Evolutionary conservation across 2,888 invertebrate genomes (phyloP), one percentile per base, ranked within the genome.

Genomic region (Drosophila niveifrons): DNA sequence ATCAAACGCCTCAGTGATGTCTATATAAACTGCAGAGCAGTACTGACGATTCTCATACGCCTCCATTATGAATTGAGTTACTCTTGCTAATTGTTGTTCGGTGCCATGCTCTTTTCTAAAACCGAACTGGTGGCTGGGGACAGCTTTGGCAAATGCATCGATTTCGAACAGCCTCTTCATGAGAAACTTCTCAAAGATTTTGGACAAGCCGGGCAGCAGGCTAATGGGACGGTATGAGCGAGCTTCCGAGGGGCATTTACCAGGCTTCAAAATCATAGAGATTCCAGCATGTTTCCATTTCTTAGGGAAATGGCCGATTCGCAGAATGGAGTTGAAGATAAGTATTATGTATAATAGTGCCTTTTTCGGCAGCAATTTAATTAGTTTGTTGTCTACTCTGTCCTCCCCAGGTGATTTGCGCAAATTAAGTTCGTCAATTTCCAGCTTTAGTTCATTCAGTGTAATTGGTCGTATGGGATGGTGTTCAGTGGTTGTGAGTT

Each of bases 1-100:
- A 9, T 66, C 66, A 4, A 61, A 66, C 0, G 66, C 66, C n/a
- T 64, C 64, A 1, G 17, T n/a, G 1, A 55, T 36, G 2, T 61
- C 48, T 0, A 66, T 34, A 7, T 29, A 66, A 0, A 61, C 51
- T 0, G 61, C 50, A 0, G 61, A 61, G 10, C 66, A 51, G n/a
- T n/a, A 43, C 1, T 48, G 7, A 1, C 31, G 11, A 0, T 47
- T 9, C 8, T 66, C 66, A 3, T 28, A 56, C 10, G 63, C 18
- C 9, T 23, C 13, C 0, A 63, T 23, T 0, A 63, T 46, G 3
- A 29, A 51, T 9, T 64, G 56, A 0, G 51, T 46, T 0, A 57
- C 56, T 7, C 64, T 11, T 8, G 18, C 28, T 1, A 65, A 2
- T 2, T 65, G 64, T 8, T 65, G 57, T 1, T 51, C 51, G 1